A percentile compares a stretch with the other conserved stretches of the same genome.
Evolutionary conservation across 2,797 vertebrate genomes (phyloP).

Genomic region (Brotula barbata): DNA sequence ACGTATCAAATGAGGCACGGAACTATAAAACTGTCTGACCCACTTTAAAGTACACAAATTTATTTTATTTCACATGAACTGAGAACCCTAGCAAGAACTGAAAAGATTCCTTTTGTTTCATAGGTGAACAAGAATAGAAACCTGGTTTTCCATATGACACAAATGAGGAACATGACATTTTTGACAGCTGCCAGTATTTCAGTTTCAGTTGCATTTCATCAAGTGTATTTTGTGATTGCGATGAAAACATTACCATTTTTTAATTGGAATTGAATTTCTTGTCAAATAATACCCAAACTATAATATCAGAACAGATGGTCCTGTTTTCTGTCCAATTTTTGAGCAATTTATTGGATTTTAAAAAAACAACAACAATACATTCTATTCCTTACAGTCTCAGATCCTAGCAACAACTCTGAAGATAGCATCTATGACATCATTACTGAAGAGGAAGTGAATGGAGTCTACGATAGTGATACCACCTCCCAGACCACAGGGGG

Average conservation of each 20-base stretch:
- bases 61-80: neutral
- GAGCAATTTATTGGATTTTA: neutral
- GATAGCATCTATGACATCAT: slow-evolving; percentile 91
- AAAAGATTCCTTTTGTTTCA: slow-evolving; percentile 1
- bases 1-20: too few species aligned
- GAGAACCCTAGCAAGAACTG: too few species aligned
- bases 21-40: neutral
- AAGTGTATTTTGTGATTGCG: too few species aligned
- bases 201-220: too few species aligned
- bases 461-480: slow-evolving; percentile 86
- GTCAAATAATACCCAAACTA: too few species aligned
- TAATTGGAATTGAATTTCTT: too few species aligned
- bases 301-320: too few species aligned
- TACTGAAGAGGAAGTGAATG: slow-evolving; percentile 92
- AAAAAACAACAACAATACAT: neutral
- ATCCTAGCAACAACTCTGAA: slow-evolving; percentile 77
- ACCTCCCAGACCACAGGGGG: slow-evolving; percentile 74
- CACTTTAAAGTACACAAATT: neutral
- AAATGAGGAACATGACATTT: too few species aligned
- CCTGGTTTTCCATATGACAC: neutral
- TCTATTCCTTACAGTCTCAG: slow-evolving; percentile 72
- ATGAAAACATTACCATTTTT: too few species aligned
- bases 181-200: too few species aligned
- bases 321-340: neutral
- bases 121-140: slow-evolving; percentile 44